These are phyloP conservation scores for Lichenostomus cassidix DNA, from an alignment of 2,113 vertebrate species.

Conservation along the genomic window DNA sequence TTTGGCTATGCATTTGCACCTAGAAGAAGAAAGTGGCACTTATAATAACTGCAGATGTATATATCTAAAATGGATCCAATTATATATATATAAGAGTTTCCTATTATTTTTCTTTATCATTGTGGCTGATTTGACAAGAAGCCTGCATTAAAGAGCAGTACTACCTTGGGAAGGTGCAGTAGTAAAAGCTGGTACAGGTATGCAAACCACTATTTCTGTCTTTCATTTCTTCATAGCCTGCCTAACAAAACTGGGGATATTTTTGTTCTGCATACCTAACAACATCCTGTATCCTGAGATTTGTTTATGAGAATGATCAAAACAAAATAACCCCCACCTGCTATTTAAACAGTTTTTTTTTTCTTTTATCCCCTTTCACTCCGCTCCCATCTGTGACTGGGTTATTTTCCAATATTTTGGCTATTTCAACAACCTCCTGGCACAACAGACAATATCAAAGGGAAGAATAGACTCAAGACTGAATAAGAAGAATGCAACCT, in stretches of 20 bases:
- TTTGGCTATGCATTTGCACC: neutral
- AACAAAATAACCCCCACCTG: neutral
- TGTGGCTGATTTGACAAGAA: conserved; percentile 9
- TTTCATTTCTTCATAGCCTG: neutral
- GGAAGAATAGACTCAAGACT: conserved; percentile 24
- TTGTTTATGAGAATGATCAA: neutral
- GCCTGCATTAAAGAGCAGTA: neutral
- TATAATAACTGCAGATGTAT: neutral
- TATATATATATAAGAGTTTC: neutral
- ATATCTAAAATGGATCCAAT: neutral
- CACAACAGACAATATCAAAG: conserved; percentile 34
- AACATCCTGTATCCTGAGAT: conserved; percentile 5
- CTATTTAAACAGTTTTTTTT: neutral
- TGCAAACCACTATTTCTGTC: neutral
- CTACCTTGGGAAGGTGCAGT: neutral
- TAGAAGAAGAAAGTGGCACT: neutral
- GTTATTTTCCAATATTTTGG: neutral
- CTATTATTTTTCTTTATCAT: neutral
- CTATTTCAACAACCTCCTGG: conserved; percentile 26
- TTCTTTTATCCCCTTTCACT: neutral
- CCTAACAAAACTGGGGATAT: neutral
- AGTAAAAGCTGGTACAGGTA: neutral
- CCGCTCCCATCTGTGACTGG: neutral
- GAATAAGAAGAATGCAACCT: conserved; percentile 33
- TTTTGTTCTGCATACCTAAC: neutral